phyloP scores from a whole-genome alignment of 53 echinoderm and acorn worm genomes.

The Hippasteria phrygiana region DNA sequence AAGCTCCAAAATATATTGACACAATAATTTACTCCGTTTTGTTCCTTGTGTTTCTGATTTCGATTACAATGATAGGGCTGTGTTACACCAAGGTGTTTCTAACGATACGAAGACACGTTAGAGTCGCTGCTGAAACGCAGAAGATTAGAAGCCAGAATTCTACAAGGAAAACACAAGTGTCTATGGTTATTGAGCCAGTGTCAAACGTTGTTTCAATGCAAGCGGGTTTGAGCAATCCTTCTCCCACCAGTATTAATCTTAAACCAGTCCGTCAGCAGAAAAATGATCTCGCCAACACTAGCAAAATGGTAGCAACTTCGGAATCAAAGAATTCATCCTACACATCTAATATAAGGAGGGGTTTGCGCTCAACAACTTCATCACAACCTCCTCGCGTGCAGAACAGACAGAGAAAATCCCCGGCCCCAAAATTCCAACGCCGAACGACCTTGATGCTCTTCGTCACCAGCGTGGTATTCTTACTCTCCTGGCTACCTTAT shows the following conservation, averaged over 20 bases:
- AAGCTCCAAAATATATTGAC: not conserved
- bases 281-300: too few relatives aligned
- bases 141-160: not conserved
- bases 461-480: constrained; percentile 21
- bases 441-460: constrained; percentile 70
- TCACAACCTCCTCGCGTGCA: not conserved
- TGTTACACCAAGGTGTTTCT: constrained; percentile 50
- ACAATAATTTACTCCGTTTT: not conserved
- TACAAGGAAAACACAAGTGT: not conserved
- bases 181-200: not conserved
- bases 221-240: not conserved
- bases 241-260: not conserved
- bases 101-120: constrained; percentile 60
- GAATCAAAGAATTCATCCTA: not conserved
- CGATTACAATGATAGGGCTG: constrained; percentile 9
- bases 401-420: not conserved
- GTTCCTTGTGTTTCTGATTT: constrained; percentile 3
- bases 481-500: not conserved
- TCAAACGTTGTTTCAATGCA: not conserved
- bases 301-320: not conserved
- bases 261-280: not conserved
- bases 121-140: not conserved
- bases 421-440: constrained; percentile 16
- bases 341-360: not conserved
- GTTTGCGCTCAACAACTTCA: not conserved